phyloP scores from a whole-genome alignment of 2,113 vertebrate species.

The Tilapia sparmanii region DNA sequence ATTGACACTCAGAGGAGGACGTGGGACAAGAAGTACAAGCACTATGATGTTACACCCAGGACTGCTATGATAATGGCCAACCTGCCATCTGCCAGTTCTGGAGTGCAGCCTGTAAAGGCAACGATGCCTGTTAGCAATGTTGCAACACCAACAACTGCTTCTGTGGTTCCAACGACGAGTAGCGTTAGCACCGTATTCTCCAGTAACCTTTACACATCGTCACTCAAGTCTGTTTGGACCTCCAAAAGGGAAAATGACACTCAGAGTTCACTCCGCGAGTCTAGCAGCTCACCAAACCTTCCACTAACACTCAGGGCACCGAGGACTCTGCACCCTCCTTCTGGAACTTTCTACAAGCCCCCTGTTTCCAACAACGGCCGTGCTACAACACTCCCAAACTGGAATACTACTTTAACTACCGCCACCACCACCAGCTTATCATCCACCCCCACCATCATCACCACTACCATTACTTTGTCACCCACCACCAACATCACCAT shows the following conservation, averaged over 20 bases:
- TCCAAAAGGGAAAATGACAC: slow-evolving; percentile 64
- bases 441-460: not conserved
- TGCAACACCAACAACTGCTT: not conserved
- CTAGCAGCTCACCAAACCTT: slow-evolving; percentile 6
- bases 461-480: not conserved
- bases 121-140: slow-evolving; percentile 5
- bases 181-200: slow-evolving; percentile 56
- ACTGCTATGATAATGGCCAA: slow-evolving; percentile 81
- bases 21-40: slow-evolving; percentile 84
- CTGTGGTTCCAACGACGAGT: not conserved
- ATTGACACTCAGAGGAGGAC: slow-evolving; percentile 79
- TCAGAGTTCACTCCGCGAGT: slow-evolving; percentile 41
- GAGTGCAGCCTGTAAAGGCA: slow-evolving; percentile 22
- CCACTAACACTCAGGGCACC: slow-evolving; percentile 74
- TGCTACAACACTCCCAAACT: slow-evolving; percentile 51
- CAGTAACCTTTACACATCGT: slow-evolving; percentile 56
- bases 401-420: slow-evolving; percentile 29
- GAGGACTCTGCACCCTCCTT: slow-evolving; percentile 87
- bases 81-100: slow-evolving; percentile 64
- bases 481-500: not conserved
- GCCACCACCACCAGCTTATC: not conserved
- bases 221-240: slow-evolving; percentile 55
- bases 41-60: slow-evolving; percentile 79
- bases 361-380: slow-evolving; percentile 52
- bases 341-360: slow-evolving; percentile 92